Evolutionary conservation across 2,113 vertebrate species (phyloP), one percentile per base, ranked within the genome.

Genomic region (Otis tarda): DNA sequence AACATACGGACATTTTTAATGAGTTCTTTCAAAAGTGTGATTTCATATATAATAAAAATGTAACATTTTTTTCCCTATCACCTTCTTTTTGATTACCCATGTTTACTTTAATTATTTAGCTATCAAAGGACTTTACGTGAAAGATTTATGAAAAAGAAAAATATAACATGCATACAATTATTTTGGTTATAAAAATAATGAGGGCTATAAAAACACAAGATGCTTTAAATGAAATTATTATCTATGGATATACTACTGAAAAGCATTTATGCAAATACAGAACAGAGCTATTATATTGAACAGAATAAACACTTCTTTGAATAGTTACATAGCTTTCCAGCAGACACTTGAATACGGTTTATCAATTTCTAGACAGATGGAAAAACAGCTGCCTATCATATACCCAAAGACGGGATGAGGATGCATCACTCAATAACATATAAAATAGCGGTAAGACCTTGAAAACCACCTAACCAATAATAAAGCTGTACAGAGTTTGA

Each of bases 21-120:
- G 37, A 68, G 4, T 17, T 28, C 49, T 95, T 86, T 68, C 70
- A 71, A 90, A 95, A 90, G 12, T 60, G 75, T 78, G 43, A 73
- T 83, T 76, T 39, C 13, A 22, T n/a, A 47, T 14, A 70, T 83
- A 92, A 61, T 93, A 94, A 96, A 93, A 75, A 81, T 61, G 12
- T 43, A 43, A 43, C 41, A 16, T 43, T 43, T 43, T 41, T 41
- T 43, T 43, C 16, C 41, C 41, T 50, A 35, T 49, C 41, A 45
- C 18, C 18, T 37, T 49, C 31, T 25, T 83, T 88, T 82, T 56
- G 75, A 43, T 81, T 92, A 92, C 13, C 77, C 35, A 65, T 87
- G 50, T 71, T 96, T 94, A 28, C n/a, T 75, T 73, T 49, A 94
- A 67, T 94, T 96, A 82, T 89, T 95, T 89, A 82, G 53, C 22